Conservation (phyloP, 2,888 invertebrate species). For the Yponomeuta malinellus region DNA sequence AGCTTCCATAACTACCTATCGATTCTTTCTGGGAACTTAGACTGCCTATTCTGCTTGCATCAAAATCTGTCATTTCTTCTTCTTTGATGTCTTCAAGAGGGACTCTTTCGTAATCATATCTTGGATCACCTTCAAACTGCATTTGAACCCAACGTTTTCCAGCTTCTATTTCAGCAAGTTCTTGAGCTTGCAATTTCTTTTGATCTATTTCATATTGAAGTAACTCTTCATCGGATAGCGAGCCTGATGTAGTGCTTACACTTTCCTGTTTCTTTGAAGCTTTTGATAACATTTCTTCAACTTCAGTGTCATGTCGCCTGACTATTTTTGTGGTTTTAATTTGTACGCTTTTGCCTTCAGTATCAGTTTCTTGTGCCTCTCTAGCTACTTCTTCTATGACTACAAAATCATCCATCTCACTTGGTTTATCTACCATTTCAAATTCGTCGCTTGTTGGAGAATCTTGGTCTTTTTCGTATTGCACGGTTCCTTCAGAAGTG, state of each 20-base stretch:
- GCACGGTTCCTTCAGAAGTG: conserved; percentile 75
- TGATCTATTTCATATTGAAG: conserved; percentile 83
- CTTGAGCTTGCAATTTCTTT: conserved; percentile 64
- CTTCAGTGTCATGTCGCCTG: conserved; percentile 80
- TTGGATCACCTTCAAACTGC: conserved; percentile 87
- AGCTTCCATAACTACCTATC: conserved; percentile 86
- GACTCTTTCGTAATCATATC: conserved; percentile 87
- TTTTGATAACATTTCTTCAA: conserved; percentile 81
- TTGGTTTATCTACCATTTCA: conserved; percentile 90
- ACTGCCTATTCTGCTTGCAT: conserved; percentile 86
- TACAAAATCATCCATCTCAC: conserved; percentile 90
- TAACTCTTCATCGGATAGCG: conserved; percentile 77
- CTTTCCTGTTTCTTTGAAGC: conserved; percentile 80
- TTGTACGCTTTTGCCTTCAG: conserved; percentile 87
- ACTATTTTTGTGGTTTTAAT: conserved; percentile 75
- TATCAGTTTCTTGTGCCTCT: conserved; percentile 88
- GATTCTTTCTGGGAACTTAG: conserved; percentile 86
- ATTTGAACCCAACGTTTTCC: conserved; percentile 93
- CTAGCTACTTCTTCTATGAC: conserved; percentile 92
- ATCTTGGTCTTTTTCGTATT: conserved; percentile 76
- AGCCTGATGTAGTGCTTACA: conserved; percentile 74
- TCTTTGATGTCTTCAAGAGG: conserved; percentile 94
- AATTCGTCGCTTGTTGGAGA: conserved; percentile 90
- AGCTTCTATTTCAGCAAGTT: conserved; percentile 77
- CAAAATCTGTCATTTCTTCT: conserved; percentile 92